Base-by-base conservation (phyloP, 2,113 vertebrate species). In the Dicrurus megarhynchus region DNA sequence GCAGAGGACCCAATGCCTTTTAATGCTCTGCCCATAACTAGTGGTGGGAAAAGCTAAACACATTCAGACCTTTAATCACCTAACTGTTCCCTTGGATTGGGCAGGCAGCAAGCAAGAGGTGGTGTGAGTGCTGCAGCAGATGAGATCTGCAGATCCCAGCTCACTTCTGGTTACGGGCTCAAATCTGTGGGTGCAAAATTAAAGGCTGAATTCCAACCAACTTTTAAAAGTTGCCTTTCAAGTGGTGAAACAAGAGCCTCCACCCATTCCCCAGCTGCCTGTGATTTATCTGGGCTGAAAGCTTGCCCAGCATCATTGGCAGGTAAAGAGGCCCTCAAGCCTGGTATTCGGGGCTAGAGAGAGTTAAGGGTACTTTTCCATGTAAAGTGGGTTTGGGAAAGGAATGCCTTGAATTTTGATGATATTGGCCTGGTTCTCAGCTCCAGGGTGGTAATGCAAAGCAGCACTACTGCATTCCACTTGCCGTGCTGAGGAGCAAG, bases 341-440 rank as follows among this genome's bases (percentile, higher is more conserved):
- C 94, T 91, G 90, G 89, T 85, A 73, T 84, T 88, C 47, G 17
- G 71, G 87, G 73, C 88, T 89, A 84, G 49, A 53, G 89, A 86
- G 78, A 87, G 81, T 89, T 83, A 91, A 93, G 94, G 91, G 78
- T 63, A 55, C 76, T 90, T 84, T 86, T 87, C 86, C 71, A 88
- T 32, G 60, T 80, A 76, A 91, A 84, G 68, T 33, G 47, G 11
- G 7, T 91, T 97, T 93, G 83, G 93, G 90, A 96, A 96, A 95
- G 88, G 92, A 94, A 96, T 95, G 95, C 92, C 90, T 95, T 91
- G 94, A 87, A 94, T 92, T 90, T 92, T 92, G 95, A 92, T 89
- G 84, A 42, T 87, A 70, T 92, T 91, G 93, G 91, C 79, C 90
- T 89, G 87, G 65, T 65, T 93, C 94, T 93, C 32, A 81, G 84